These are phyloP conservation scores for Cathartes aura DNA, from an alignment of 2,113 vertebrate species.

Conservation along the genomic window DNA sequence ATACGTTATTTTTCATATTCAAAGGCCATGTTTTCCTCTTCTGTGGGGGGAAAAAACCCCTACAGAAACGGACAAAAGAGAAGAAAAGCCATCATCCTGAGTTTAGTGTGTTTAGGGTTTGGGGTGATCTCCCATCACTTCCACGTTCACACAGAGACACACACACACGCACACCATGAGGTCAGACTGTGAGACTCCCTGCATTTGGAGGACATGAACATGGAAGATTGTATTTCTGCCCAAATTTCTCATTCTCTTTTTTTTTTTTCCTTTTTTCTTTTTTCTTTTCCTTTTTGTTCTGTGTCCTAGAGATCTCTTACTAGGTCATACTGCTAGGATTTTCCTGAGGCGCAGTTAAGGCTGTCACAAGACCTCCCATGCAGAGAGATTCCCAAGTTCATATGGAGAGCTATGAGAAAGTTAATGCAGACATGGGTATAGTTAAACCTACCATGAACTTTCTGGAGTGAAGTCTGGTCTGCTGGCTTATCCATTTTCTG, in stretches of 20 bases:
- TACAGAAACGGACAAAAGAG: background rate
- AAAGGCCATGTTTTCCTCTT: background rate
- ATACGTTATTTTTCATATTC: background rate
- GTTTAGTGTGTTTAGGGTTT: background rate
- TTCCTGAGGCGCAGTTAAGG: background rate
- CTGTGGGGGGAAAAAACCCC: accelerated
- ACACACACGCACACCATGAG: background rate
- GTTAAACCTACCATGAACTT: background rate
- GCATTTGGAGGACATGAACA: background rate
- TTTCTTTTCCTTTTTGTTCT: background rate
- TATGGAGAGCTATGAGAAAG: background rate
- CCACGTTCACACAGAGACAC: background rate
- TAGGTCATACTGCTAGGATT: background rate
- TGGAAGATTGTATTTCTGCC: background rate
- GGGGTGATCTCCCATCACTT: background rate
- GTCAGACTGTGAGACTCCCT: background rate
- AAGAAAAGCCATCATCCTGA: background rate
- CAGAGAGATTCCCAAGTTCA: background rate
- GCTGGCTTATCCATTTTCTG: background rate
- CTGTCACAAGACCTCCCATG: background rate
- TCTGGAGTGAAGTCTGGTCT: background rate
- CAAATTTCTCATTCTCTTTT: background rate
- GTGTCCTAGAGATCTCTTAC: background rate
- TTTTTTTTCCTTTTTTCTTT: too few relatives aligned
- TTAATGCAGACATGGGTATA: background rate